These are phyloP conservation scores for Myotis davidii DNA, from an alignment of 2,113 vertebrate species.

Conservation along the genomic window DNA sequence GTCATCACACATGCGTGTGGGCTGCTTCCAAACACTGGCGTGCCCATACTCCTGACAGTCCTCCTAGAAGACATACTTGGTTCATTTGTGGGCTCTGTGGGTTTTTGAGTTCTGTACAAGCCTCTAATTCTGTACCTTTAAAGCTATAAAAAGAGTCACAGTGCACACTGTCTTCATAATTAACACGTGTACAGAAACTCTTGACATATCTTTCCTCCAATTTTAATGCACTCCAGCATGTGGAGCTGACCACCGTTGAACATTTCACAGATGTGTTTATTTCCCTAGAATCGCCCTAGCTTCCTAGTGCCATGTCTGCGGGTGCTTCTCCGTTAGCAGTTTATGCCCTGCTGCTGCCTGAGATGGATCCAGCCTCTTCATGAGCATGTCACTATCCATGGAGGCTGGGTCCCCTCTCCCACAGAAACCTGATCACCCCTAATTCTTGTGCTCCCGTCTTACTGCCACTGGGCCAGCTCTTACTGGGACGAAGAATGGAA, in stretches of 20 bases:
- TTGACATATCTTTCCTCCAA: neutral
- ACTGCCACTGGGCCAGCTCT: neutral
- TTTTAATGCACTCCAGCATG: neutral
- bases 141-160: neutral
- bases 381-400: neutral
- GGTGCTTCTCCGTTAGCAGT: fast-evolving
- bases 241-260: fast-evolving
- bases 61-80: neutral
- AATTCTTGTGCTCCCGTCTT: neutral
- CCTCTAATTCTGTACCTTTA: neutral
- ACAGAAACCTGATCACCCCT: neutral
- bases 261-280: neutral
- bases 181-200: fast-evolving
- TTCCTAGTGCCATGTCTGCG: neutral
- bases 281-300: neutral
- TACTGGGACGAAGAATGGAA: fast-evolving
- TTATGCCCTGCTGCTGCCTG: too few species aligned
- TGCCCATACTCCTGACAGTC: neutral
- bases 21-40: neutral
- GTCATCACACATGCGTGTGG: fast-evolving
- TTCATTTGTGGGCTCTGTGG: neutral
- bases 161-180: neutral
- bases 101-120: fast-evolving
- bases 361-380: neutral
- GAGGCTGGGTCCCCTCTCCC: neutral